Evolutionary conservation across 2,113 vertebrate genomes (phyloP).

Genomic region (Platysternon megacephalum): DNA sequence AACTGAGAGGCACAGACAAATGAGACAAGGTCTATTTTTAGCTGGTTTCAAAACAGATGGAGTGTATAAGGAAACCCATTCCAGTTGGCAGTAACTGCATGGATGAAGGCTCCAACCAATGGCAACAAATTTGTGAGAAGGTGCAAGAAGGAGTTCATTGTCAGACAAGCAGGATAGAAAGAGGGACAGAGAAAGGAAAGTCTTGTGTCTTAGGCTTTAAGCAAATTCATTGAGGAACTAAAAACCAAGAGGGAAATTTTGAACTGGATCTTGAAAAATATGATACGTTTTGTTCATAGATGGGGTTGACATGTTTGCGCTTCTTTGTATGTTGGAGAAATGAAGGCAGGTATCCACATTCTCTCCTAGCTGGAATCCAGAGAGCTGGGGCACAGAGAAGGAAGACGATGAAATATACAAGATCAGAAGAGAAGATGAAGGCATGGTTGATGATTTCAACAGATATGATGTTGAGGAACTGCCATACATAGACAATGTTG

Average conservation of each 20-base stretch:
- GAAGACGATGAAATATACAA: not conserved
- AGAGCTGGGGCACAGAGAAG: not conserved
- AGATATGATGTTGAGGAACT: not conserved
- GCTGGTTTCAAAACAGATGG: not conserved
- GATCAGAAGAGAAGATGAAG: not conserved
- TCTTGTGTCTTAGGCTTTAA: not conserved
- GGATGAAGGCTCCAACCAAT: not conserved
- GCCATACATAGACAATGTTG: not conserved
- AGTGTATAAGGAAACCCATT: not conserved
- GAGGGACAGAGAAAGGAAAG: not conserved
- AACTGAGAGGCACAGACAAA: not conserved
- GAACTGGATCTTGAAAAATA: not conserved
- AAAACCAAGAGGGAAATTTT: not conserved
- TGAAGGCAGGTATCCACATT: not conserved
- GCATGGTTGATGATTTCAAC: not conserved
- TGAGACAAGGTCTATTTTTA: not conserved
- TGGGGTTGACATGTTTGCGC: fast-evolving
- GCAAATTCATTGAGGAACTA: not conserved
- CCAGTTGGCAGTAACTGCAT: not conserved
- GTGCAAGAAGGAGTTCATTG: fast-evolving
- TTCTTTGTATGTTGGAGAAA: not conserved
- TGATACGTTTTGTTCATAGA: not conserved
- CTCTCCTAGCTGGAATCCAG: not conserved
- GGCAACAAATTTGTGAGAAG: not conserved
- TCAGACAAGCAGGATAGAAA: not conserved